Evolutionary conservation across 2,113 vertebrate species (phyloP).

Genomic region (Daubentonia madagascariensis): DNA sequence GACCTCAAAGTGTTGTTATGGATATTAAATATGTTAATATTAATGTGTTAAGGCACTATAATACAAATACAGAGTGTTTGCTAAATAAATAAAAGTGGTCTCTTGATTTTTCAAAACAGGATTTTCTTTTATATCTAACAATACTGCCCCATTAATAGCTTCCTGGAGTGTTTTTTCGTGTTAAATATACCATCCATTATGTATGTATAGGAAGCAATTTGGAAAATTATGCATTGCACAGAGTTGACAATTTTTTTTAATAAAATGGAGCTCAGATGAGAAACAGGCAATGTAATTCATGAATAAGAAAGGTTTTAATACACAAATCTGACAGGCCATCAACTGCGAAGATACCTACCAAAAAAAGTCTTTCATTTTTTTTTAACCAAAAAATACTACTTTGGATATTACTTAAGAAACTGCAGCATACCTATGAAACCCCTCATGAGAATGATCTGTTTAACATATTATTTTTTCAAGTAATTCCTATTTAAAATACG

Average conservation of each 20-base stretch:
- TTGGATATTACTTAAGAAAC: constrained; percentile 14
- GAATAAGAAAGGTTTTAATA: not conserved
- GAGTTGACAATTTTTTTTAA: not conserved
- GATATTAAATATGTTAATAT: not conserved
- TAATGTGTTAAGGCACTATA: not conserved
- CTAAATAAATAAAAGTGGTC: not conserved
- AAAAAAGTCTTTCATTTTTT: not conserved
- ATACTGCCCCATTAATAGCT: not conserved
- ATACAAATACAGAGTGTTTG: not conserved
- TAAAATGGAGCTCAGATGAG: not conserved
- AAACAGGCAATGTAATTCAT: not conserved
- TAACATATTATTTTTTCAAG: not conserved
- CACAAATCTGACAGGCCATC: not conserved
- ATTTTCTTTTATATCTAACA: not conserved
- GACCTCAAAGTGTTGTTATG: not conserved
- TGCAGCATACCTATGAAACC: not conserved
- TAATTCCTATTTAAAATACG: not conserved
- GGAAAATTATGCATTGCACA: not conserved
- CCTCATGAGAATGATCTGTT: not conserved
- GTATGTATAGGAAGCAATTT: not conserved
- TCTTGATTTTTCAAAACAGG: not conserved
- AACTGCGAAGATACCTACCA: not conserved
- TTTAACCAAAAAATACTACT: not conserved
- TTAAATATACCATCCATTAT: not conserved
- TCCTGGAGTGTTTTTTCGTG: not conserved